Percentiles rank a stretch among this genome's conserved stretches.
These are phyloP conservation scores for Ctenopoma multispine DNA, from an alignment of 2,797 vertebrate genomes.

Conservation along the genomic window DNA sequence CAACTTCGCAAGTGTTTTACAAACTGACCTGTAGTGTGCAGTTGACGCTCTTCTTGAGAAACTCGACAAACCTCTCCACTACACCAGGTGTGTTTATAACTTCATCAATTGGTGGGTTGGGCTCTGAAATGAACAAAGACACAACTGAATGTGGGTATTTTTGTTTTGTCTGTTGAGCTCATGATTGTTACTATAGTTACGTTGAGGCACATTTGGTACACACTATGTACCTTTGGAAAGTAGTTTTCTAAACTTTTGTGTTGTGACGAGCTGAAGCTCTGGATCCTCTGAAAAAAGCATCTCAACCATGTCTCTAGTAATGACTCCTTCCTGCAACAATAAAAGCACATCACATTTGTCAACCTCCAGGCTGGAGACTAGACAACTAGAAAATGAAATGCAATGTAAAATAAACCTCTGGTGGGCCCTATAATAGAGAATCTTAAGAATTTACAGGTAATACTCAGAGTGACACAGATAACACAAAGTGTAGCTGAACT, in stretches of 20 bases:
- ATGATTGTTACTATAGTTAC: background rate
- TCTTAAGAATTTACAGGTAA: too few relatives aligned
- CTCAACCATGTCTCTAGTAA: conserved; percentile 97
- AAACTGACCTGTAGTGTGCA: conserved; percentile 94
- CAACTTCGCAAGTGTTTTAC: background rate
- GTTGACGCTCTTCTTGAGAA: conserved; percentile 94
- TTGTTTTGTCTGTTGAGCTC: background rate
- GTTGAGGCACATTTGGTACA: background rate
- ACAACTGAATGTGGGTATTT: conserved; percentile 1
- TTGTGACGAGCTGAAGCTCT: conserved; percentile 94
- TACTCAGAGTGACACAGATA: too few relatives aligned
- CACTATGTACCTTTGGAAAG: conserved; percentile 93
- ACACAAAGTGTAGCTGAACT: too few relatives aligned
- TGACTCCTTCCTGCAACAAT: conserved; percentile 91
- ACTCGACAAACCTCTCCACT: conserved; percentile 97
- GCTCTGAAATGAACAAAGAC: conserved; percentile 85
- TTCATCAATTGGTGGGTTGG: conserved; percentile 98
- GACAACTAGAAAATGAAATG: background rate
- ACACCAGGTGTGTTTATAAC: conserved; percentile 96
- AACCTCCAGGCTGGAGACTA: background rate
- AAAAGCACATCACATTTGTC: background rate
- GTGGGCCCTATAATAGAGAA: background rate
- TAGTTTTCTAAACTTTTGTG: conserved; percentile 97
- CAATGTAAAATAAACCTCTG: background rate
- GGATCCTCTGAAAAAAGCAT: conserved; percentile 98